These are phyloP conservation scores for Ceratotherium simum DNA, from an alignment of 2,113 vertebrate genomes.

Conservation along the genomic window DNA sequence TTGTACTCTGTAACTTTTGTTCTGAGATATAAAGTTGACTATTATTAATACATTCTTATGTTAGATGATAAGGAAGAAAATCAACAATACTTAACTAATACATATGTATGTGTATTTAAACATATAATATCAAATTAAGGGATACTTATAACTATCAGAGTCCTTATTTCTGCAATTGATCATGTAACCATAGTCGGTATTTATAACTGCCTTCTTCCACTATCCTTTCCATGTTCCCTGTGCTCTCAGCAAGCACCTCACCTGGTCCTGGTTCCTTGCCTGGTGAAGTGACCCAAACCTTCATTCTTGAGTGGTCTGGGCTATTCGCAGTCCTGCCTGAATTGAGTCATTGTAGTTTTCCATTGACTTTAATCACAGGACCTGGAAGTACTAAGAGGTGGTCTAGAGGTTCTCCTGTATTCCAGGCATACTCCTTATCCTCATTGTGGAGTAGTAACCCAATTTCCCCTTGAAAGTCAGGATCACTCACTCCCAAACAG, in stretches of 20 bases:
- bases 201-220: neutral
- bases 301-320: neutral
- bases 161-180: neutral
- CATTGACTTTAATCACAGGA: neutral
- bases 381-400: neutral
- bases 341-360: constrained; percentile 23
- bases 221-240: neutral
- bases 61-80: constrained; percentile 41
- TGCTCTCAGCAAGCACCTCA: constrained; percentile 1
- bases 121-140: constrained; percentile 15
- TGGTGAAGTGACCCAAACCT: neutral
- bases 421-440: neutral
- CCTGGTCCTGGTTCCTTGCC: neutral
- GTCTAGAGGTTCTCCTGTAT: neutral
- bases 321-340: neutral
- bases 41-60: neutral
- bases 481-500: neutral
- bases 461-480: neutral
- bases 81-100: neutral
- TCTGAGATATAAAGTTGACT: constrained; percentile 25
- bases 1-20: constrained; percentile 37
- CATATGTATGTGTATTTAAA: neutral
- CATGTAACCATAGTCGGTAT: neutral
- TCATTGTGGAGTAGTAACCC: neutral
- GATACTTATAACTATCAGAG: neutral